These are phyloP conservation scores for Calypte anna DNA, from an alignment of 2,113 vertebrate genomes.

Conservation along the genomic window DNA sequence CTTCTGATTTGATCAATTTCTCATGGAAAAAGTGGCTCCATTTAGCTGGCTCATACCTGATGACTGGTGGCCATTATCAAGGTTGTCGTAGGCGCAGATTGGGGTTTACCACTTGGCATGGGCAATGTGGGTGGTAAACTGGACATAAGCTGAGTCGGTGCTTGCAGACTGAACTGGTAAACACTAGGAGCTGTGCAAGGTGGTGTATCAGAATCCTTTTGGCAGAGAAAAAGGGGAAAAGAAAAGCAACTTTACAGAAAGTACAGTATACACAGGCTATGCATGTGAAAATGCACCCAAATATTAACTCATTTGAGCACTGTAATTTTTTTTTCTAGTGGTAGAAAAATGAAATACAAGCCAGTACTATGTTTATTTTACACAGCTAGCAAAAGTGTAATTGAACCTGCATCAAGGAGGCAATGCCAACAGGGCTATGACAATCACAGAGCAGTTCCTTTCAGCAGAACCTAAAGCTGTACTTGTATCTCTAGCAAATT, in stretches of 20 bases:
- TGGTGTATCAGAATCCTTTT: slow-evolving; percentile 92
- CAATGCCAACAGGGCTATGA: neutral
- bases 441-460: neutral
- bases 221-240: slow-evolving; percentile 52
- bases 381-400: neutral
- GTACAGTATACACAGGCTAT: slow-evolving; percentile 37
- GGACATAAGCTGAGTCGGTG: slow-evolving; percentile 80
- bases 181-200: slow-evolving; percentile 82
- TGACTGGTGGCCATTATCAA: slow-evolving; percentile 85
- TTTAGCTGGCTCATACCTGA: slow-evolving; percentile 82
- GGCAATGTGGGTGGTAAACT: slow-evolving; percentile 82
- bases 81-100: slow-evolving; percentile 77
- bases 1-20: neutral
- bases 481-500: neutral
- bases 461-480: neutral
- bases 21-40: slow-evolving; percentile 2
- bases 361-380: neutral
- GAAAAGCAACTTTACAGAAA: slow-evolving; percentile 65
- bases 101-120: slow-evolving; percentile 81
- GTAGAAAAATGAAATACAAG: neutral
- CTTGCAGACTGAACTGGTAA: slow-evolving; percentile 84
- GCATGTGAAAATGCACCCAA: slow-evolving; percentile 53
- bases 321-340: neutral
- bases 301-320: slow-evolving; percentile 23
- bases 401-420: neutral